These are phyloP conservation scores for Dinocampus coccinellae DNA, from an alignment of 2,888 invertebrate genomes.

Conservation along the genomic window DNA sequence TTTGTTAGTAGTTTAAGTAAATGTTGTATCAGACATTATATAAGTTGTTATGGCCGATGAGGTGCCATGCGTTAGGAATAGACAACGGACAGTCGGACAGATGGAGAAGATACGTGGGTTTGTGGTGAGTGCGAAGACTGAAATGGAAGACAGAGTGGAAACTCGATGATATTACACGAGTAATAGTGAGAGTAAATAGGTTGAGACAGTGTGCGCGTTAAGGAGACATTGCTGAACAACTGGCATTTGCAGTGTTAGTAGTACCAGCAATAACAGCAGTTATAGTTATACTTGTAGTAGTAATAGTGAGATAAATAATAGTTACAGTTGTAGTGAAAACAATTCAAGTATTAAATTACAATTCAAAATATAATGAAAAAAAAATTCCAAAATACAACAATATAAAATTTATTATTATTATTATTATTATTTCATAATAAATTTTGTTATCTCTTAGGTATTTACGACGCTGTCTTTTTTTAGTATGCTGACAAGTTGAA, in stretches of 20 bases:
- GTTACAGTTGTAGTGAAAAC: no score
- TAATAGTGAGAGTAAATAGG: not conserved
- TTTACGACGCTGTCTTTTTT: not conserved
- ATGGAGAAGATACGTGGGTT: constrained; percentile 7
- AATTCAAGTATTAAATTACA: no score
- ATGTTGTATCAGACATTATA: constrained; percentile 17
- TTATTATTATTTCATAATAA: not conserved
- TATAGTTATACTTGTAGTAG: no score
- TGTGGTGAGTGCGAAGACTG: not conserved
- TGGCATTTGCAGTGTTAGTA: not conserved
- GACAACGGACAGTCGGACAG: constrained; percentile 30
- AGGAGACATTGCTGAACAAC: not conserved
- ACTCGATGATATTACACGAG: not conserved
- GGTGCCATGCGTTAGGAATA: constrained; percentile 5
- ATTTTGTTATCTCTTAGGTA: not conserved
- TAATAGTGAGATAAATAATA: no score
- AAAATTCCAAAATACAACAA: no score
- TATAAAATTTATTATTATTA: not conserved
- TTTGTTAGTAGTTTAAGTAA: constrained; percentile 21
- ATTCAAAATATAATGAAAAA: no score
- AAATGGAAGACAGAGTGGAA: not conserved
- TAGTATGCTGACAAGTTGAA: not conserved
- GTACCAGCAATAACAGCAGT: not conserved
- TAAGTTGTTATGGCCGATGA: constrained; percentile 18
- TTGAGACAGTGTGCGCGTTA: not conserved